Conservation (phyloP, 2,113 vertebrate genomes). For the Dermatemys mawii region DNA sequence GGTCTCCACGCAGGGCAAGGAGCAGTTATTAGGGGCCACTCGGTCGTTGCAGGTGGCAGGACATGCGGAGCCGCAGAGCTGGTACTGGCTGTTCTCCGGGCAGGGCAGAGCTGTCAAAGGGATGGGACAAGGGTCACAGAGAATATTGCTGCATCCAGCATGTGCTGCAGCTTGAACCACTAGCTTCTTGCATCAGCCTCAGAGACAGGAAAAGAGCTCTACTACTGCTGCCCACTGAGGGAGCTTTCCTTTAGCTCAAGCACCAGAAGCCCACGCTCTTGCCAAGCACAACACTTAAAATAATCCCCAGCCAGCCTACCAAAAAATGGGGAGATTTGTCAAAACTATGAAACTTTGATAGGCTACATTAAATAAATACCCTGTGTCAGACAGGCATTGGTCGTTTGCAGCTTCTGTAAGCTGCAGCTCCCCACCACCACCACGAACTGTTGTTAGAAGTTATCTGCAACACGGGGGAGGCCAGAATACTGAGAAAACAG, state of each 20-base stretch:
- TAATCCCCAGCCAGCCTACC: not conserved
- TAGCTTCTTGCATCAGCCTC: no score
- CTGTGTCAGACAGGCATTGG: no score
- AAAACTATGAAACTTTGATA: not conserved
- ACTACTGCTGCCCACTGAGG: not conserved
- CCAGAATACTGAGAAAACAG: no score
- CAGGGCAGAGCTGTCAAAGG: no score
- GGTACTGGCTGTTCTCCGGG: no score
- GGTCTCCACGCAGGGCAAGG: no score
- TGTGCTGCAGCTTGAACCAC: not conserved
- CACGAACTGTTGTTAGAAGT: not conserved
- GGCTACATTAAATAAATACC: not conserved
- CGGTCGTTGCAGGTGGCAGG: no score
- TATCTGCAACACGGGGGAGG: not conserved
- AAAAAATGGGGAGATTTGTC: not conserved
- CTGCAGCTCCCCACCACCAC: no score
- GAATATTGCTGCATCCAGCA: rapidly evolving
- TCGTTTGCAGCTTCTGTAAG: no score
- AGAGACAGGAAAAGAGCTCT: not conserved
- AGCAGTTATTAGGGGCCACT: no score
- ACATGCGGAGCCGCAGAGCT: no score
- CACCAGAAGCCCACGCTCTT: not conserved
- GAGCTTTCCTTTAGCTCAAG: not conserved
- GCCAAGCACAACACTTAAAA: not conserved
- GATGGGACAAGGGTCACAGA: rapidly evolving